Evolutionary conservation across 1,140 invertebrate genomes (phyloP), one percentile per base, ranked within the genome.

Genomic region (Drosophila tsacasi): DNA sequence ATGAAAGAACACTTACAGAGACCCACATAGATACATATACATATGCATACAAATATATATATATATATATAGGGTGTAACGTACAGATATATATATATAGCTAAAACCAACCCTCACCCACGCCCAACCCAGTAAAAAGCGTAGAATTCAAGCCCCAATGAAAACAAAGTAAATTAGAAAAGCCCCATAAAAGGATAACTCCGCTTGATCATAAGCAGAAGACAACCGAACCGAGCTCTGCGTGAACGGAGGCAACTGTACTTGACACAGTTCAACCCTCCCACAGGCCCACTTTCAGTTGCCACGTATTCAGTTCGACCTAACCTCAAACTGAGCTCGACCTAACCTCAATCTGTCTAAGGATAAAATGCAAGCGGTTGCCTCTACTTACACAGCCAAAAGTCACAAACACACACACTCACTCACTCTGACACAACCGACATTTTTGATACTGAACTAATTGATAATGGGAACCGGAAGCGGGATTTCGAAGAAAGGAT

Each of bases 281-380:
- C 23, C 19, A 46, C 49, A 40, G 23, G 47, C 40, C 27, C 54
- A 15, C 21, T 23, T 65, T 44, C 47, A 47, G 60, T 79, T 58
- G 47, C 46, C 58, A 59, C 58, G 37, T 49, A 35, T 72, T 69
- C 37, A 73, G 75, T 66, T 66, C 54, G 52, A 44, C 52, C 57
- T 57, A 58, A 47, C 39, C 46, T 62, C 64, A 63, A 47, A 71
- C 47, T 59, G 68, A 50, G 59, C 58, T 64, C 62, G 46, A 73
- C 40, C 52, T 62, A 78, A 86, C 83, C 83, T 85, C 83, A 85
- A 71, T 42, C 68, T 85, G 68, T 86, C 78, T 50, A 73, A 85
- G 57, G 59, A 68, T 73, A 30, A 61, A 73, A 61, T 49, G 60
- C 64, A 78, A 78, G 37, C 50, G 77, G 55, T 82, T 63, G 79